phyloP scores from a whole-genome alignment of 2,797 vertebrate species.

The Hemibagrus guttatus region DNA sequence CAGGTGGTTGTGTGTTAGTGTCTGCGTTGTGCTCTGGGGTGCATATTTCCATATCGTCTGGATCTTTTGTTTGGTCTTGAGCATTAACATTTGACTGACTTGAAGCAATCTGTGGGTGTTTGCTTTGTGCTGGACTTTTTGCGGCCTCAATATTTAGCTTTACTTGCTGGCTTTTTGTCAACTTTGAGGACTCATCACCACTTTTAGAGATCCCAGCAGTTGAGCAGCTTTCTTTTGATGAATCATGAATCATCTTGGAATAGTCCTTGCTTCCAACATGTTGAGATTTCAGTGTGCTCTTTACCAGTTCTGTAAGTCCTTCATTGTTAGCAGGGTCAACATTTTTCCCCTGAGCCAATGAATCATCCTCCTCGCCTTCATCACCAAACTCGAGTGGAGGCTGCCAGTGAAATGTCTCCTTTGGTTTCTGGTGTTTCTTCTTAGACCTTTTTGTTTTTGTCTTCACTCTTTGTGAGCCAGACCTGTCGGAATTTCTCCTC shows the following conservation, averaged over 20 bases:
- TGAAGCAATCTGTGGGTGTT: conserved; percentile 53
- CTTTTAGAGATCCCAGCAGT: not conserved
- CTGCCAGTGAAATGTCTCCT: conserved; percentile 94
- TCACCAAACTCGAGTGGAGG: conserved; percentile 95
- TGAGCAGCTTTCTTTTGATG: conserved; percentile 56
- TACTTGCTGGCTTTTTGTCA: conserved; percentile 55
- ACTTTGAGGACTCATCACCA: conserved; percentile 57
- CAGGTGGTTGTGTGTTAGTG: conserved; percentile 63
- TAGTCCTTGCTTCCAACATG: conserved; percentile 59
- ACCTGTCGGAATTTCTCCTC: conserved; percentile 74
- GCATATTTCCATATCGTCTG: conserved; percentile 89
- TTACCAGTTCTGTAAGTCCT: conserved; percentile 58
- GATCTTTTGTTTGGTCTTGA: conserved; percentile 65
- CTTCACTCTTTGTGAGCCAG: conserved; percentile 73
- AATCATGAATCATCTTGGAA: conserved; percentile 55
- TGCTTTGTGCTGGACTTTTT: conserved; percentile 61
- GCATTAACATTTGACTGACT: conserved; percentile 55
- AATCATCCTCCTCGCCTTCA: conserved; percentile 86
- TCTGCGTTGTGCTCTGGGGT: conserved; percentile 80
- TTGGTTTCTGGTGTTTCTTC: conserved; percentile 87
- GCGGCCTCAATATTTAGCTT: conserved; percentile 41
- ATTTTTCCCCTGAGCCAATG: conserved; percentile 64
- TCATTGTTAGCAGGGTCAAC: conserved; percentile 24
- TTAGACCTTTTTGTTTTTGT: conserved; percentile 86
- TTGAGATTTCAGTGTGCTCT: conserved; percentile 60